Evolutionary conservation across 2,888 invertebrate genomes (phyloP).

Genomic region (Tridacna crocea): DNA sequence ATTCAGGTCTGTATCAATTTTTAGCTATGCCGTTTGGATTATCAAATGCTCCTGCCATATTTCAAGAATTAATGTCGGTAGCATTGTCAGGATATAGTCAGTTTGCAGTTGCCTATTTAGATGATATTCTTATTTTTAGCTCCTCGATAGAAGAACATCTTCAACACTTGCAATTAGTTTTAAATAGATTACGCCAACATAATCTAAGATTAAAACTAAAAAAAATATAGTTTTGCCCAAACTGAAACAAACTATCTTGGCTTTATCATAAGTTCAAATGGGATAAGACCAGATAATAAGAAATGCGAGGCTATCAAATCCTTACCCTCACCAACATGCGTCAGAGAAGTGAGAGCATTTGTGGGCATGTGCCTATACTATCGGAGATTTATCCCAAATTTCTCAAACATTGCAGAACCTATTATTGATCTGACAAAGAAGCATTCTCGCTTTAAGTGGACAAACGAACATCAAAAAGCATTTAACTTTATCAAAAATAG

Average conservation of each 20-base stretch:
- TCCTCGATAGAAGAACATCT: not conserved
- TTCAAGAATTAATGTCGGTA: not conserved
- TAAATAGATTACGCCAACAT: not conserved
- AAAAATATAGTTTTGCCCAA: too few relatives aligned
- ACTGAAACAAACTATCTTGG: too few relatives aligned
- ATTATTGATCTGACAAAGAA: constrained; percentile 49
- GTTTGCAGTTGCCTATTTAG: not conserved
- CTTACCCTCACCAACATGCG: not conserved
- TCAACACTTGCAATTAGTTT: not conserved
- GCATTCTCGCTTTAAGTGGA: constrained; percentile 44
- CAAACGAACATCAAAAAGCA: constrained; percentile 22
- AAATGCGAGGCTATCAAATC: not conserved
- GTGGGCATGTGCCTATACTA: constrained; percentile 1
- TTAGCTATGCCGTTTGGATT: not conserved
- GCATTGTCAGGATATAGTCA: not conserved
- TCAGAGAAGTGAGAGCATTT: constrained; percentile 9
- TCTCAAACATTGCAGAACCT: constrained; percentile 47
- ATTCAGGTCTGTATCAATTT: not conserved
- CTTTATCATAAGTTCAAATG: not conserved
- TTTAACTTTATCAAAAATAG: constrained; percentile 41
- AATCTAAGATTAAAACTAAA: not conserved
- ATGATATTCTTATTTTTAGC: not conserved
- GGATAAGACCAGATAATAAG: not conserved
- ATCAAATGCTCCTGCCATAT: not conserved
- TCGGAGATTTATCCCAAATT: too few relatives aligned